Conservation (phyloP, 2,113 vertebrate species). For the Chaetorhynchus papuensis region DNA sequence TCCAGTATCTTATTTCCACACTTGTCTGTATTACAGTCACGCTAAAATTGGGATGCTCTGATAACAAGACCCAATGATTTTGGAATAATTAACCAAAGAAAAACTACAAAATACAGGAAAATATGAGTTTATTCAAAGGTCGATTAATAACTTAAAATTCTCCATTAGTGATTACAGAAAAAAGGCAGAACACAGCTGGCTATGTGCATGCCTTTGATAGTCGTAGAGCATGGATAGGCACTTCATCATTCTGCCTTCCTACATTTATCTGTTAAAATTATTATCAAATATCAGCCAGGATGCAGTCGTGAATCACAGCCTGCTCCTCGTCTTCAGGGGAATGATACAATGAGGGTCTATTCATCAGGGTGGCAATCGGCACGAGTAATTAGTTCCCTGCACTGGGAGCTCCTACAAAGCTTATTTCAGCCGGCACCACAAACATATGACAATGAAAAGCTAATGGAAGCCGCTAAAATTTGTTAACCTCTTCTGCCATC, state of each 20-base stretch:
- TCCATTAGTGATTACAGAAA: slow-evolving; percentile 36
- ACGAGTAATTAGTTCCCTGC: slow-evolving; percentile 92
- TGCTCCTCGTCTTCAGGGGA: slow-evolving; percentile 78
- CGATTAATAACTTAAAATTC: slow-evolving; percentile 70
- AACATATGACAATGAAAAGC: slow-evolving; percentile 83
- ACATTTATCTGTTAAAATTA: slow-evolving; percentile 98
- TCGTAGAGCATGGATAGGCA: slow-evolving; percentile 78
- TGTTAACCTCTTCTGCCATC: slow-evolving; percentile 81
- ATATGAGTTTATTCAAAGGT: slow-evolving; percentile 44
- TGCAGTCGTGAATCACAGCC: slow-evolving; percentile 83
- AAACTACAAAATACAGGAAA: not conserved
- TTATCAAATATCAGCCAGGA: slow-evolving; percentile 89
- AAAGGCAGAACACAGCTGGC: slow-evolving; percentile 74
- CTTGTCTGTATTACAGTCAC: not conserved
- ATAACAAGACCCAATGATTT: not conserved
- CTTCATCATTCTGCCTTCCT: slow-evolving; percentile 94
- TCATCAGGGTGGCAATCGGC: slow-evolving; percentile 86
- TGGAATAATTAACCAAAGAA: not conserved
- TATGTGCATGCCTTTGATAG: slow-evolving; percentile 86
- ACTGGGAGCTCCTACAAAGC: slow-evolving; percentile 80
- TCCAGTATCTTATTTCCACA: not conserved
- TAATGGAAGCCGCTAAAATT: slow-evolving; percentile 86
- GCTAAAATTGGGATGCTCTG: not conserved
- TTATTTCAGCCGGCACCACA: slow-evolving; percentile 78
- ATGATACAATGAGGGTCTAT: slow-evolving; percentile 89